phyloP scores from a whole-genome alignment of 2,797 vertebrate species.

The Saxicola maurus region DNA sequence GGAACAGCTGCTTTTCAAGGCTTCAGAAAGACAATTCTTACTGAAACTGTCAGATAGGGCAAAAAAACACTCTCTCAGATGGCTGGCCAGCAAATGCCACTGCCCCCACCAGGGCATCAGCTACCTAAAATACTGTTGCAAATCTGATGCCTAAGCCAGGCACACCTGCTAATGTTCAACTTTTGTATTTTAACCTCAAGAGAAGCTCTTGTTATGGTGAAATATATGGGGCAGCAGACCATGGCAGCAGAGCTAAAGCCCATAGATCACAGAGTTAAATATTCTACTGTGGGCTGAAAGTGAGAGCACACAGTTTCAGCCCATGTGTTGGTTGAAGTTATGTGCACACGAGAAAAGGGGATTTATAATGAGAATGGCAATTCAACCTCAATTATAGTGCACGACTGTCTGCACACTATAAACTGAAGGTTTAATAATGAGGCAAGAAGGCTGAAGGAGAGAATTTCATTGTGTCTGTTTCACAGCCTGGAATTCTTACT shows the following conservation, averaged over 20 bases:
- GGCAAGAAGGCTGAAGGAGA: constrained; percentile 38
- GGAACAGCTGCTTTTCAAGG: not conserved
- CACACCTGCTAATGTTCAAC: not conserved
- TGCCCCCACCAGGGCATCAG: not conserved
- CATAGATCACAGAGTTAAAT: constrained; percentile 36
- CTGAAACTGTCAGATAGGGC: not conserved
- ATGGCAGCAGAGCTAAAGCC: not conserved
- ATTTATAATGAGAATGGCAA: constrained; percentile 60
- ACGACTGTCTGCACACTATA: constrained; percentile 45
- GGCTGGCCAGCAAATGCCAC: not conserved
- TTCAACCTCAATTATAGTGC: constrained; percentile 51
- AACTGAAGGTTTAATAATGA: constrained; percentile 55
- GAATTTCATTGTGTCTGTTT: constrained; percentile 51
- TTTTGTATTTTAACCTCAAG: not conserved
- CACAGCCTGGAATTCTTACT: constrained; percentile 36
- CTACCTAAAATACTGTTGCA: not conserved
- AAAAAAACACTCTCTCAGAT: not conserved
- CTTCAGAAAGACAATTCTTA: not conserved
- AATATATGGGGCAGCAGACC: constrained; percentile 31
- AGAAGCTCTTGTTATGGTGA: not conserved
- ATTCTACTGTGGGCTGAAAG: constrained; percentile 17
- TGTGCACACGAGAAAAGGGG: not conserved
- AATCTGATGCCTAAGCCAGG: not conserved
- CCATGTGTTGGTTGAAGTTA: constrained; percentile 43
- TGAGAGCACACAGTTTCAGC: not conserved